Conservation (phyloP, 2,113 vertebrate genomes). For the Alethe castanea region DNA sequence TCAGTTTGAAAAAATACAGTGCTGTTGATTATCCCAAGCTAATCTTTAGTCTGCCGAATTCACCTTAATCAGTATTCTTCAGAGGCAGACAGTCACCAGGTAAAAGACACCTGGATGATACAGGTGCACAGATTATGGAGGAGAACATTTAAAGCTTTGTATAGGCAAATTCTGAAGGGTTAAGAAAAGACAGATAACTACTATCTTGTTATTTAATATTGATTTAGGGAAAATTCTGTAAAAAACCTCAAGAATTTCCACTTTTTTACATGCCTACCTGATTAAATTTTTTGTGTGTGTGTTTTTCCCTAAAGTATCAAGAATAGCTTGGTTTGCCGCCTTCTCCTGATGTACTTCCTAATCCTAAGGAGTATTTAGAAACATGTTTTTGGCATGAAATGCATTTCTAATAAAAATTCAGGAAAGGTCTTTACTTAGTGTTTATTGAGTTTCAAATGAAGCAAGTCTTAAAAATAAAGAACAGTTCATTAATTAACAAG, state of each 20-base stretch:
- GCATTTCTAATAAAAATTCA: not conserved
- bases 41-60: not conserved
- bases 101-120: not conserved
- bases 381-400: not conserved
- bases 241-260: not conserved
- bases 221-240: not conserved
- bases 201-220: not conserved
- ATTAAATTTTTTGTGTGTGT: not conserved
- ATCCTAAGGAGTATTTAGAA: not conserved
- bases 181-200: not conserved
- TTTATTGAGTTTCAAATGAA: not conserved
- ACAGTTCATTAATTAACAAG: slow-evolving; percentile 12
- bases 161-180: not conserved
- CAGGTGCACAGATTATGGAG: not conserved
- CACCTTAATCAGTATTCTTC: not conserved
- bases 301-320: not conserved
- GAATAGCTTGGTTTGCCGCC: not conserved
- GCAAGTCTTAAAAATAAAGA: not conserved
- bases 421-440: not conserved
- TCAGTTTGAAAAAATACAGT: not conserved
- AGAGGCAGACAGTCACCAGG: not conserved
- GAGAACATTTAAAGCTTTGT: not conserved
- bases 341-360: not conserved
- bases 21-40: not conserved
- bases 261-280: not conserved